A percentile compares a stretch with the other conserved stretches of the same genome.
Evolutionary conservation across 2,888 invertebrate species (phyloP).

Genomic region (Drosophila sordidula): DNA sequence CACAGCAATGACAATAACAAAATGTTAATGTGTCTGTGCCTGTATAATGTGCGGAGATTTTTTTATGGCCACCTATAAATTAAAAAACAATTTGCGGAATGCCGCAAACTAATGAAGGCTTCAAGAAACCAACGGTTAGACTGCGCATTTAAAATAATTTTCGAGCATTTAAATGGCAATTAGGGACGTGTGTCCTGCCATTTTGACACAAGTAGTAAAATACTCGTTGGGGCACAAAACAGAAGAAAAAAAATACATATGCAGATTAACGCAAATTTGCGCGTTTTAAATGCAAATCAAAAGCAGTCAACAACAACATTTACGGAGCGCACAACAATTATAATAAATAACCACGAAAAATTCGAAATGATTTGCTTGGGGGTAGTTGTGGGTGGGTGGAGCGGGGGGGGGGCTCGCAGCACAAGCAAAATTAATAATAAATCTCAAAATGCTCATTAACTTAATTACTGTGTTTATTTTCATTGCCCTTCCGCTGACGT

Average conservation of each 20-base stretch:
- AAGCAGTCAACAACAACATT: constrained; percentile 45
- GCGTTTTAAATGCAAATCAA: constrained; percentile 73
- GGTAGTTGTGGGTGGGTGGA: neutral
- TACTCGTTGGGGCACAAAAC: constrained; percentile 26
- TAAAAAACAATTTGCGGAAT: constrained; percentile 67
- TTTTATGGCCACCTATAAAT: constrained; percentile 71
- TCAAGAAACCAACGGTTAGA: constrained; percentile 17
- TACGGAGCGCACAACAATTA: constrained; percentile 61
- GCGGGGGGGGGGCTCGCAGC: constrained; percentile 6
- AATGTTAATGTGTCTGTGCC: constrained; percentile 51
- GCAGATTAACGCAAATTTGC: constrained; percentile 65
- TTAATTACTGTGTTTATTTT: constrained; percentile 83
- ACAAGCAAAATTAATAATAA: constrained; percentile 79
- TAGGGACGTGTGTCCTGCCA: constrained; percentile 30
- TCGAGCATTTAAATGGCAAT: constrained; percentile 68
- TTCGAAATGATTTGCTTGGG: constrained; percentile 60
- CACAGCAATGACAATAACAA: constrained; percentile 64
- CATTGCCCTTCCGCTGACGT: constrained; percentile 75
- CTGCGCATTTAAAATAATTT: constrained; percentile 60
- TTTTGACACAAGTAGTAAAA: constrained; percentile 14
- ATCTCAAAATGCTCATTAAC: constrained; percentile 83
- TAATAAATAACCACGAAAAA: constrained; percentile 70
- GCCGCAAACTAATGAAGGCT: constrained; percentile 23
- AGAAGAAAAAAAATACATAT: constrained; percentile 31
- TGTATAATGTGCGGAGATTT: constrained; percentile 19